Evolutionary conservation across 1,140 invertebrate species (phyloP), one percentile per base, ranked within the genome.

Genomic region (Brachionus manjavacas): DNA sequence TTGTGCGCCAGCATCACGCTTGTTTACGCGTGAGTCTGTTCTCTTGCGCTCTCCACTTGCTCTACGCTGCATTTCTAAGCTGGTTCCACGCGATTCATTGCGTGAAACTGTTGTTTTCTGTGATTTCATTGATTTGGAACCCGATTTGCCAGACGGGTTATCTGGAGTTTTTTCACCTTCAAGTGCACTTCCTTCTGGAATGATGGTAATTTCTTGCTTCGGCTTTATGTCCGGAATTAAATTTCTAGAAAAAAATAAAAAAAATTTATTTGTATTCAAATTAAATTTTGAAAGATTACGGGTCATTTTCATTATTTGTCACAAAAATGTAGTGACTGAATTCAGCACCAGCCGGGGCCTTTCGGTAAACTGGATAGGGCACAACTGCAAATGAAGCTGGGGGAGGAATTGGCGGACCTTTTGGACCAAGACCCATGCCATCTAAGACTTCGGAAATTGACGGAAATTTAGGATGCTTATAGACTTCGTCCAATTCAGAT

Each of bases 341-440:
- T 23, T 86, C 85, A 28, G 83, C 85, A 76, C 72, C 68, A 76
- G 86, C 86, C 35, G 89, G 88, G 1, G 87, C 86, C 79, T 86
- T 85, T 70, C 89, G 86, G 80, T 89, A 89, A 0, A 88, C 87
- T 46, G 89, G 89, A 86, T 88, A 90, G 11, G 88, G 88, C 3
- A 90, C 86, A 16, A 90, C 88, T 85, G 86, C 86, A 85, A 90
- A 90, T 14, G 84, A 70, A 12, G 89, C 88, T 78, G 87, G 86
- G 9, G 88, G 89, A 39, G 89, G 89, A 4, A 90, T 87, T 1
- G 89, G 89, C 12, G 89, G 89, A n/a, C 89, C 89, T 20, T 86
- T 86, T 1, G 87, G 87, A 49, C 89, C 89, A 14, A 89, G 86
- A 28, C 89, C 89, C 80, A 90, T 86, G 16, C 89, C 89, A 86